phyloP scores from a whole-genome alignment of 2,888 invertebrate genomes.

The Branchellion lobata region DNA sequence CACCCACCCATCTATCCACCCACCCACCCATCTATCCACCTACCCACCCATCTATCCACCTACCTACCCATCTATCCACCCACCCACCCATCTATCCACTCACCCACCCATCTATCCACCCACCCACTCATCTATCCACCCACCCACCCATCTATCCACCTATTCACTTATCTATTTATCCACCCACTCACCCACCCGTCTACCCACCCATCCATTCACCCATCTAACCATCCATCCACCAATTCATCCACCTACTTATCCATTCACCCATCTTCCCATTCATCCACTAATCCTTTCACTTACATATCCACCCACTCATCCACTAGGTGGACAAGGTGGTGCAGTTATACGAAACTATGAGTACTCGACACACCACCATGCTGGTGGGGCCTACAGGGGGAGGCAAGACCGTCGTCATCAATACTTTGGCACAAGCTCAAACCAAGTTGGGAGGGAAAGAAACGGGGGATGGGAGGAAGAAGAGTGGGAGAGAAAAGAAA shows the following conservation, averaged over 20 bases:
- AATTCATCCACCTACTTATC: conserved; percentile 43
- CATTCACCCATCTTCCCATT: too few relatives aligned
- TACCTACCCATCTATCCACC: too few relatives aligned
- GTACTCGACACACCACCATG: conserved; percentile 89
- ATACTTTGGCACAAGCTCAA: conserved; percentile 77
- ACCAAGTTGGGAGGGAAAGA: conserved; percentile 63
- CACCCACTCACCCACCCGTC: too few relatives aligned
- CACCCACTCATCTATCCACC: too few relatives aligned
- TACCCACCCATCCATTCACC: background rate
- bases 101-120: too few relatives aligned
- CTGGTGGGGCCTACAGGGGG: conserved; percentile 89
- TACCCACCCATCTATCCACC: too few relatives aligned
- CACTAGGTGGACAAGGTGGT: conserved; percentile 79
- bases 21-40: too few relatives aligned
- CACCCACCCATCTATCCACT: too few relatives aligned
- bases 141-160: too few relatives aligned
- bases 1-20: too few relatives aligned
- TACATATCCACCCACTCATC: background rate
- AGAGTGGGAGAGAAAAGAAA: too few relatives aligned
- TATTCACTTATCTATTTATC: too few relatives aligned
- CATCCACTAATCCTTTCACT: background rate
- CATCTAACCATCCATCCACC: background rate
- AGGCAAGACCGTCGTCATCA: conserved; percentile 83
- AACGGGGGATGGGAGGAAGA: background rate
- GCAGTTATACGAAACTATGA: conserved; percentile 90